Base-by-base conservation (phyloP, 2,888 invertebrate species). In the Drosophila kanekoi region DNA sequence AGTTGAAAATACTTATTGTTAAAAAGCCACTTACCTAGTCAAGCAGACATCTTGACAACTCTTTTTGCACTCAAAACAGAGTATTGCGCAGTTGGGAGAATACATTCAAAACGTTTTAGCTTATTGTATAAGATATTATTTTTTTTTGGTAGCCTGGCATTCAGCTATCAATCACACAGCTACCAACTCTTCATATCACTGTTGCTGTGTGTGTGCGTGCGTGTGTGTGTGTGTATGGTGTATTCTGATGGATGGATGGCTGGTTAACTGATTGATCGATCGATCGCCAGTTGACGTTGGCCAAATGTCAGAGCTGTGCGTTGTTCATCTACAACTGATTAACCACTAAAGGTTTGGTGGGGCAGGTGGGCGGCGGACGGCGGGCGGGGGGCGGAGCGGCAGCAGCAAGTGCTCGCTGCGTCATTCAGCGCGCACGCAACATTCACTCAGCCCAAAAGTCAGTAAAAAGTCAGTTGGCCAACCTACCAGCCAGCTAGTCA, bases 191-290 rank as follows among this genome's bases (percentile, higher is more conserved):
- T 32, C 38, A 48, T 62, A 61, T 52, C 49, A 51, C 44, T 49
- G 37, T 56, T 11, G 11, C 49, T 18, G 23, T 47, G 23, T 61
- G 48, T 51, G 32, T 43, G 9, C 35, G 38, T 51, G 35, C 14
- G 44, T 45, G 18, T 72, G 48, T 62, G 51, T 61, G 72, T 54
- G 69, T 58, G 51, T 23, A 41, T 28, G 48, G 63, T 56, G 48
- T 47, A 56, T 74, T 69, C 78, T 62, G 81, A 76, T 87, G 85
- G 89, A 89, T 89, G 87, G 87, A 65, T 84, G 81, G 81, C 71
- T 78, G 84, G 54, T 69, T 63, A 23, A 18, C 57, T 89, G 87
- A 87, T 87, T 87, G 87, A 87, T 87, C 87, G 87, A 83, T 82
- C 78, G 81, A 54, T 77, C 69, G 70, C 67, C 75, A 66, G 57